Evolutionary conservation across 2,888 invertebrate species (phyloP).

Genomic region (Ashinkailepas kermadecensis): DNA sequence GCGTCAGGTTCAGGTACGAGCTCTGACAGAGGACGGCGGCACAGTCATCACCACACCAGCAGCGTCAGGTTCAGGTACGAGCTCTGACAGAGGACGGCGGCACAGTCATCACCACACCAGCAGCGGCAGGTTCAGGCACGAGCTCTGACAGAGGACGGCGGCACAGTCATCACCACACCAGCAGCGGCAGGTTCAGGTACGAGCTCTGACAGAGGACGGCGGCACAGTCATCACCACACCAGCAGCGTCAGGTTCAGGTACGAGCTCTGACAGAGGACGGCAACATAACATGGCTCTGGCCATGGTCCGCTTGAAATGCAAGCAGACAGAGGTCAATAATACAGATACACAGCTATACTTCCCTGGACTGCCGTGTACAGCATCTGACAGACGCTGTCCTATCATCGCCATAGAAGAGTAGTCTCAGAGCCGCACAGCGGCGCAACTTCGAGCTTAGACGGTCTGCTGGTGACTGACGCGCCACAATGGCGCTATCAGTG

Average conservation of each 20-base stretch:
- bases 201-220: conserved; percentile 33
- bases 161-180: not conserved
- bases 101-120: conserved; percentile 27
- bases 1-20: conserved; percentile 45
- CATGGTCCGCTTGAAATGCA: no score
- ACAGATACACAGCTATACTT: conserved; percentile 37
- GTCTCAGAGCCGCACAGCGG: no score
- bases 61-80: conserved; percentile 45
- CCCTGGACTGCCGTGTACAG: conserved; percentile 39
- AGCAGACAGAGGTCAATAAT: no score
- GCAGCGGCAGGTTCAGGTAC: no score
- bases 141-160: conserved; percentile 37
- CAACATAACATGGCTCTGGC: no score
- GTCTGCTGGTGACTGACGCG: no score
- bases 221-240: not conserved
- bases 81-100: conserved; percentile 33
- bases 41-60: conserved; percentile 31
- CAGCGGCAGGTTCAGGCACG: conserved; percentile 45
- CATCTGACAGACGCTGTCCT: conserved; percentile 35
- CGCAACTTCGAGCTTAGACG: no score
- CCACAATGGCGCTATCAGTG: no score
- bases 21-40: conserved; percentile 33
- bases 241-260: no score
- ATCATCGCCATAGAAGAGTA: no score
- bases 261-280: no score